Evolutionary conservation across 2,113 vertebrate genomes (phyloP).

Genomic region (Gasterosteus aculeatus): DNA sequence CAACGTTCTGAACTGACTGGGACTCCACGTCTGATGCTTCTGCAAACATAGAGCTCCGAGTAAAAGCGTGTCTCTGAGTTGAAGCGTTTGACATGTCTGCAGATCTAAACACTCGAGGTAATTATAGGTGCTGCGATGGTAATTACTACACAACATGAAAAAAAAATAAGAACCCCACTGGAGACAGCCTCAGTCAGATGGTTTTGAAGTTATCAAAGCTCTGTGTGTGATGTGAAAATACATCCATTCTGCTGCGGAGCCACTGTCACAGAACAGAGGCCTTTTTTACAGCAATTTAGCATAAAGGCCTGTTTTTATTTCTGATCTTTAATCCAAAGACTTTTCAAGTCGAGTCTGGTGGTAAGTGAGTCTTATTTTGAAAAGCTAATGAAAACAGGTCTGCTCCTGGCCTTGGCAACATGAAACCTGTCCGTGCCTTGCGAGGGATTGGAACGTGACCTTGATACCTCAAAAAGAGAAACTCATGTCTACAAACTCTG

Average conservation of each 20-base stretch:
- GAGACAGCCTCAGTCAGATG: constrained; percentile 53
- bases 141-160: constrained; percentile 65
- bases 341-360: background rate
- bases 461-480: constrained; percentile 31
- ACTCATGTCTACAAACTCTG: constrained; percentile 38
- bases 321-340: constrained; percentile 27
- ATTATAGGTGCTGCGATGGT: constrained; percentile 67
- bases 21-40: background rate
- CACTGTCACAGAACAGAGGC: constrained; percentile 36
- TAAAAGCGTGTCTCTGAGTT: constrained; percentile 22
- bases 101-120: constrained; percentile 70
- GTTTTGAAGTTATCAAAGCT: constrained; percentile 61
- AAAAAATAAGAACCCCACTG: constrained; percentile 13
- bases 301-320: constrained; percentile 22
- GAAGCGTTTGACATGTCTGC: constrained; percentile 62
- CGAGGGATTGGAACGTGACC: constrained; percentile 47
- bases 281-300: constrained; percentile 9
- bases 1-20: constrained; percentile 8
- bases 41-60: background rate
- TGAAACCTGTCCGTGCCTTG: no score
- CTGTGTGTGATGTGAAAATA: constrained; percentile 39
- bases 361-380: constrained; percentile 17
- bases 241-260: constrained; percentile 39
- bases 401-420: constrained; percentile 16
- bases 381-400: constrained; percentile 28